These are phyloP conservation scores for Trachythela sp. DNA, from an alignment of 64 coral and sea anemone species.

Conservation along the genomic window DNA sequence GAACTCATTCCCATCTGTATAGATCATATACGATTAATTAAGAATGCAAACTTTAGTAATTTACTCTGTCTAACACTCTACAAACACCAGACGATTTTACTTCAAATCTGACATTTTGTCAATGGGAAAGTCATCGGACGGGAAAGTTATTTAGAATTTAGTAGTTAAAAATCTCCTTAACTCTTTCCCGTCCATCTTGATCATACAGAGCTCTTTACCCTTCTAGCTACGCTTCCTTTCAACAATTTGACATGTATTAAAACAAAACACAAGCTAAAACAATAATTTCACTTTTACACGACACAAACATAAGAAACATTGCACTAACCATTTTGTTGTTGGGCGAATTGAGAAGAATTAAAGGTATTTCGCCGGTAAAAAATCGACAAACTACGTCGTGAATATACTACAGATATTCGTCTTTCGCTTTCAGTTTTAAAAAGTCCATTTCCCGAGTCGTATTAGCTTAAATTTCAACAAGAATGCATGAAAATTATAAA, in stretches of 20 bases:
- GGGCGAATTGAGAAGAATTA: not conserved
- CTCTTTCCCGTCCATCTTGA: too few species aligned
- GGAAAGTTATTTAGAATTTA: too few species aligned
- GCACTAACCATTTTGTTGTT: not conserved
- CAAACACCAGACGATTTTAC: too few species aligned
- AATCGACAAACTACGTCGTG: not conserved
- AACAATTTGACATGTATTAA: not conserved
- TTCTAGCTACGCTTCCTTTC: not conserved
- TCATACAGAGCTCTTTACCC: not conserved
- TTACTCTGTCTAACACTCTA: too few species aligned
- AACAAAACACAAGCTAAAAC: not conserved
- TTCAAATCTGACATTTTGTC: too few species aligned
- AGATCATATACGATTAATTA: too few species aligned
- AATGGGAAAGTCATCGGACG: too few species aligned
- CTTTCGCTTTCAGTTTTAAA: not conserved
- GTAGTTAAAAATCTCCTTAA: too few species aligned
- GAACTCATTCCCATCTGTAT: too few species aligned
- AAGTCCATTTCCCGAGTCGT: not conserved
- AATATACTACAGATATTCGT: not conserved
- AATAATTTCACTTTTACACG: not conserved
- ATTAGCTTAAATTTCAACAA: not conserved
- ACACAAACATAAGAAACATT: not conserved
- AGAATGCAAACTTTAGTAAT: too few species aligned
- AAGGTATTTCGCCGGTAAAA: not conserved
- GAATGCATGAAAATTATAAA: not conserved